Evolutionary conservation across 2,797 vertebrate genomes (phyloP), one percentile per base, ranked within the genome.

Genomic region (Sebastes vulpes): DNA sequence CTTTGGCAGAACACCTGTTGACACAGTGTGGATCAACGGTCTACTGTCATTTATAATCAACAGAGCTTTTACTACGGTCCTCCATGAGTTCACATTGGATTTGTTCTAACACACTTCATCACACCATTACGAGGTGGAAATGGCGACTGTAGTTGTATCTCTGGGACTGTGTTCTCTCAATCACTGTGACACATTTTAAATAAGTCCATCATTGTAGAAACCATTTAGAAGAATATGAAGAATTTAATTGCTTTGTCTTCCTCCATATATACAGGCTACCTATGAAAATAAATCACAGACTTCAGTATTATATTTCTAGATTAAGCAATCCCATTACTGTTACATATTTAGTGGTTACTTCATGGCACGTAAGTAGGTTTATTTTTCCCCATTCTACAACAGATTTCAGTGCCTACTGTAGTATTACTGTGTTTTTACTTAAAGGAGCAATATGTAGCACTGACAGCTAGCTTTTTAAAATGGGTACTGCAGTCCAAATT

Each of bases 1-100:
- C 96, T 95, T 2, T 93, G 95, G 89, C 97, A 99, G 95, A 96
- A 97, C 46, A 99, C 94, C 98, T 99, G 88, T 56, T 57, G 70
- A 83, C 83, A 85, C 65, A 73, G 23, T 71, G 20, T 16, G 26
- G 28, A 79, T 68, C 10, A 83, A 7, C 4, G 1, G 16, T 32
- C 50, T 18, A 23, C 46, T 68, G 58, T 72, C 11, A 58, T 4
- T 11, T 11, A 21, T 0, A 5, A 35, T 57, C 65, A 77, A 11
- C 7, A 21, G 38, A 63, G 60, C 11, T 65, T 66, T 52, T 23
- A 7, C 18, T 53, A 1, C 6, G 2, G 28, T 6, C n/a, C 5
- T 20, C 7, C 23, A 5, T 23, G 3, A 48, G 42, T 18, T 72
- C 11, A 26, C 21, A 25, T n/a, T 57, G 7, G 16, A 48, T 48